Evolutionary conservation across 1,140 invertebrate species (phyloP), one percentile per base, ranked within the genome.

Genomic region (Aplysia californica): DNA sequence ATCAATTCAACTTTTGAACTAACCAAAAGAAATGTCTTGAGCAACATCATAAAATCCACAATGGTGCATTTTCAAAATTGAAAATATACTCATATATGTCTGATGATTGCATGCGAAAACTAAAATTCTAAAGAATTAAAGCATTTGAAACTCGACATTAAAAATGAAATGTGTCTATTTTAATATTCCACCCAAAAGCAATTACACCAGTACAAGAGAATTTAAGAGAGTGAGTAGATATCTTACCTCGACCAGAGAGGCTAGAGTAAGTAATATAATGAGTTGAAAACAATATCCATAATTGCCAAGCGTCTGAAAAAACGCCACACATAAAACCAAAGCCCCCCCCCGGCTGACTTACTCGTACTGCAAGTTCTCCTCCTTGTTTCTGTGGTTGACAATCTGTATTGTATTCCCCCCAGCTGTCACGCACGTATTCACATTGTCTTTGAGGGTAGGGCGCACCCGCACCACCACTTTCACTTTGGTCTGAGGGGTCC

Each of bases 301-400:
- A 26, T 33, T 6, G 1, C 35, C 20, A 65, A 31, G 18, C 4
- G 61, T 31, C 23, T 21, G 21, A 35, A 36, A 31, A 21, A 23
- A 55, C 39, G 29, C 29, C 26, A 58, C 4, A 64, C 4, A 59
- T n/a, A n/a, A n/a, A n/a, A n/a, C n/a, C n/a, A n/a, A n/a, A n/a
- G n/a, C n/a, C n/a, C n/a, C n/a, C n/a, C n/a, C 23, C 66, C 29
- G 20, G n/a, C 36, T 15, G 23, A 83, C 83, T 82, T 80, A 88
- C 87, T 85, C 80, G 81, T 88, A 88, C 56, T 85, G 79, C n/a
- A 88, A 79, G 50, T 82, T 85, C 71, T 88, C 85, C 15, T 83
- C 82, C 39, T 84, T 58, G 72, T 88, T 87, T 78, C 87, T 80
- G 75, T 87, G 86, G 58, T 88, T 88, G 68, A 86, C 81, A 23